These are phyloP conservation scores for Oryzias dopingdopingensis DNA, from an alignment of 2,797 vertebrate genomes.

Conservation along the genomic window DNA sequence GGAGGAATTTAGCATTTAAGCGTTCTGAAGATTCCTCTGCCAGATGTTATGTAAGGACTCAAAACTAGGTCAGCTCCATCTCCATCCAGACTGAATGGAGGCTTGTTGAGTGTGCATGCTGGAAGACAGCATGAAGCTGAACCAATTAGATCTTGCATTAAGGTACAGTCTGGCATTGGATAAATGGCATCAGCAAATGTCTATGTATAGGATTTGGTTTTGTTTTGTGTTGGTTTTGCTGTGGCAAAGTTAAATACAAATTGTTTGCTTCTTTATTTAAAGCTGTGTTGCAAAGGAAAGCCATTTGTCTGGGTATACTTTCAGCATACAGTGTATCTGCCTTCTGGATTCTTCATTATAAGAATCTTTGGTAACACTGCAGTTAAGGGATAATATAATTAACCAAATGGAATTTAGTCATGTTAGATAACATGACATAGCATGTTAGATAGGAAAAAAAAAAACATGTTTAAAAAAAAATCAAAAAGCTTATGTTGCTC, in stretches of 20 bases:
- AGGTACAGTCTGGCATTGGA: too few relatives aligned
- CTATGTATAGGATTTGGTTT: too few relatives aligned
- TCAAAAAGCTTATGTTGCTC: constrained; percentile 1
- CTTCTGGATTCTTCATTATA: too few relatives aligned
- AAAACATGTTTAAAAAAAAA: not conserved
- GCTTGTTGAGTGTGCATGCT: not conserved
- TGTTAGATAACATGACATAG: constrained; percentile 5
- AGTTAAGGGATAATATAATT: not conserved
- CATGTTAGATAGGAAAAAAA: constrained; percentile 4
- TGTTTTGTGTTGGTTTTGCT: too few relatives aligned
- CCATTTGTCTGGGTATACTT: constrained; percentile 28
- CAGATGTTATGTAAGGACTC: constrained; percentile 67
- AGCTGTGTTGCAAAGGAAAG: not conserved
- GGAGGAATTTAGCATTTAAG: constrained; percentile 43
- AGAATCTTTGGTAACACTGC: too few relatives aligned
- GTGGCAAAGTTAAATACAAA: too few relatives aligned
- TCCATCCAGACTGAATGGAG: constrained; percentile 25
- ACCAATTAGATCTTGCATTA: too few relatives aligned
- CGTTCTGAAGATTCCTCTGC: constrained; percentile 45
- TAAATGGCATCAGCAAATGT: too few relatives aligned
- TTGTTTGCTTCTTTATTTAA: too few relatives aligned
- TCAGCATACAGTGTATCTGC: constrained; percentile 15
- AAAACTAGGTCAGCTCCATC: constrained; percentile 57
- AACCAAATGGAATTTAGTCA: constrained; percentile 37
- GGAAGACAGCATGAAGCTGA: not conserved